Conservation (phyloP, 2,888 invertebrate species). For the Troides oblongomaculatus region DNA sequence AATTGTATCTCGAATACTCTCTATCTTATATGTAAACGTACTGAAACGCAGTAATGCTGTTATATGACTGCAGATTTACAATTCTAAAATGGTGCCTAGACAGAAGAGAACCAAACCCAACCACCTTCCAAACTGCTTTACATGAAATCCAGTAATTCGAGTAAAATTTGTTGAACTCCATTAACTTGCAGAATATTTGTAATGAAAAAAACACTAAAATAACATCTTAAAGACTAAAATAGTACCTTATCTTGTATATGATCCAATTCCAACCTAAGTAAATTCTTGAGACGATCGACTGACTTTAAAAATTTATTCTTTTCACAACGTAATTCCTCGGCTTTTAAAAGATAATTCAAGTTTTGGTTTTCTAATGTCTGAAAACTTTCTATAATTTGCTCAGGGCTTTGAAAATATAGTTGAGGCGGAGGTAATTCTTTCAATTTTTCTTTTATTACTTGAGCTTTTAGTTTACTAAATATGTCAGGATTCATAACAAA, state of each 20-base stretch:
- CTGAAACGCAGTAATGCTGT: no score
- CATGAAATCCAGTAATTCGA: no score
- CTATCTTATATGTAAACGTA: no score
- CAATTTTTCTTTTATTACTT: constrained; percentile 47
- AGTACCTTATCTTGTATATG: constrained; percentile 62
- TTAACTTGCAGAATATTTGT: no score
- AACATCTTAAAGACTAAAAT: neutral
- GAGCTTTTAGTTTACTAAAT: constrained; percentile 52
- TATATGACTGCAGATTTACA: no score
- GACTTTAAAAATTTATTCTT: constrained; percentile 66
- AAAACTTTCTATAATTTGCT: constrained; percentile 60
- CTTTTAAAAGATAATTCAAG: constrained; percentile 67
- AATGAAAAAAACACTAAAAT: no score
- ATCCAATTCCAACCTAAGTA: constrained; percentile 54
- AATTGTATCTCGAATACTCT: no score
- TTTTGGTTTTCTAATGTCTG: constrained; percentile 67
- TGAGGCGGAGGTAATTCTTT: constrained; percentile 52
- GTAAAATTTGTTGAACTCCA: no score
- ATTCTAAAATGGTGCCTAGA: no score
- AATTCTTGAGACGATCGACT: constrained; percentile 49
- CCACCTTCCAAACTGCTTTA: no score
- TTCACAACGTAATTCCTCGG: constrained; percentile 63
- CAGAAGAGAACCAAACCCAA: no score
- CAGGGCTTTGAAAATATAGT: constrained; percentile 63
- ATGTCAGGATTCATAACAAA: constrained; percentile 58